These are phyloP conservation scores for Drosophila biarmipes DNA, from an alignment of 1,140 invertebrate genomes.

Conservation along the genomic window DNA sequence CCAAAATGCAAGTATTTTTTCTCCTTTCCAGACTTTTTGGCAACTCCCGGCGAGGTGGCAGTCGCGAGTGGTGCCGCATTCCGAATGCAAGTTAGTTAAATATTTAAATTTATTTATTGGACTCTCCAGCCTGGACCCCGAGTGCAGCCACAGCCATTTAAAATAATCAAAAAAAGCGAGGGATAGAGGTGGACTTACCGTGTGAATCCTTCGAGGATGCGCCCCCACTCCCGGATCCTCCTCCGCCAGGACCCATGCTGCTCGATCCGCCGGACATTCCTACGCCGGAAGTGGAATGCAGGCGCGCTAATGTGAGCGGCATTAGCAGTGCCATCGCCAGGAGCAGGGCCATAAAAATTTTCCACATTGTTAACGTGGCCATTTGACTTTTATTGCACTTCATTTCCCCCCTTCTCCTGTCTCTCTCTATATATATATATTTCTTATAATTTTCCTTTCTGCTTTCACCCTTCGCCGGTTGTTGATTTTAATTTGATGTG, in stretches of 20 bases:
- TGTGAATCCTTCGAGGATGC: constrained; percentile 72
- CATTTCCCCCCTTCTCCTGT: constrained; percentile 48
- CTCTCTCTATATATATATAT: constrained; percentile 13
- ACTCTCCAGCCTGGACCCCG: constrained; percentile 25
- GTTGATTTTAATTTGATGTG: constrained; percentile 83
- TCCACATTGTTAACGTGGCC: constrained; percentile 83
- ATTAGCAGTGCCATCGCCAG: constrained; percentile 67
- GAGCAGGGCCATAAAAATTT: constrained; percentile 80
- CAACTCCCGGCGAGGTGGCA: constrained; percentile 5
- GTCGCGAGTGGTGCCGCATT: constrained; percentile 37
- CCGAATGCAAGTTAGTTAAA: constrained; percentile 69
- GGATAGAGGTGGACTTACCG: constrained; percentile 68
- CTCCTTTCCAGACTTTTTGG: constrained; percentile 16
- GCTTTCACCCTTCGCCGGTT: constrained; percentile 52
- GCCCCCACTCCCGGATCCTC: constrained; percentile 37
- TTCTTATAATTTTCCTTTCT: constrained; percentile 55
- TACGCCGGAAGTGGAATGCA: constrained; percentile 70
- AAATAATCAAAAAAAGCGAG: constrained; percentile 69
- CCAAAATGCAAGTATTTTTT: constrained; percentile 5
- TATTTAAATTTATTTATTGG: constrained; percentile 82
- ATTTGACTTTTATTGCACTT: constrained; percentile 84
- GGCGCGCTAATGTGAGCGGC: constrained; percentile 80
- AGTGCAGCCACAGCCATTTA: constrained; percentile 46
- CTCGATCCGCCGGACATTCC: constrained; percentile 43
- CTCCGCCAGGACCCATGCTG: constrained; percentile 48